These are phyloP conservation scores for Columba livia DNA, from an alignment of 2,113 vertebrate genomes.

Conservation along the genomic window DNA sequence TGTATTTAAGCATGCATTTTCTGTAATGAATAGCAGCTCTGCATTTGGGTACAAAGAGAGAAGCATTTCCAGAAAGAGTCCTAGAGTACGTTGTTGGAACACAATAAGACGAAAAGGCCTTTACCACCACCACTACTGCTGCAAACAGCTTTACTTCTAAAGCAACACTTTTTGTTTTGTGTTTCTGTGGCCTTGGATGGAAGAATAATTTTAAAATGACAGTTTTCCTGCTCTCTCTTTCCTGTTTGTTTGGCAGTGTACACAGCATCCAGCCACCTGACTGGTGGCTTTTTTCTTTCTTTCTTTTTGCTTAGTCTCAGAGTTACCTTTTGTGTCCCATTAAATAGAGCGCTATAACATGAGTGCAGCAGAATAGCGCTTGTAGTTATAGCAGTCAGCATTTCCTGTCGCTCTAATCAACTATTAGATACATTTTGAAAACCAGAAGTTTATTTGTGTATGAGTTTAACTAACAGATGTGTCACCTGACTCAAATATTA, in stretches of 20 bases:
- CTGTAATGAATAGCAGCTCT: slow-evolving; percentile 31
- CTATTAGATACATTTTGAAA: background rate
- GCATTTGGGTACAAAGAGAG: background rate
- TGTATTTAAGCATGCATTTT: slow-evolving; percentile 2
- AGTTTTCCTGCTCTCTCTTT: background rate
- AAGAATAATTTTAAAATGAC: background rate
- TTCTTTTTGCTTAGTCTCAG: background rate
- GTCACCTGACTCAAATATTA: background rate
- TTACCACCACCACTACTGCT: background rate
- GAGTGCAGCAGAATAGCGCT: background rate
- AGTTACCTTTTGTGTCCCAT: background rate
- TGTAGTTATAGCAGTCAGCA: background rate
- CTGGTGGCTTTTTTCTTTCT: background rate
- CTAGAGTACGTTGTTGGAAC: background rate
- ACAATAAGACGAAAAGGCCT: background rate
- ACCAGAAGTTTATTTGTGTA: background rate
- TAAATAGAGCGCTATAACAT: background rate
- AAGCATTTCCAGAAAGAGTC: background rate
- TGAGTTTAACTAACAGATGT: background rate
- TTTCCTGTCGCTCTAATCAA: background rate
- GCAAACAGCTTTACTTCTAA: background rate
- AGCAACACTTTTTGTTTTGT: background rate
- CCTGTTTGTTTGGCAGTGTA: background rate
- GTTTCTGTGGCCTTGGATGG: background rate
- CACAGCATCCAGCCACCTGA: background rate